Evolutionary conservation across 1,140 invertebrate species (phyloP).

Genomic region (Drosophila orena): DNA sequence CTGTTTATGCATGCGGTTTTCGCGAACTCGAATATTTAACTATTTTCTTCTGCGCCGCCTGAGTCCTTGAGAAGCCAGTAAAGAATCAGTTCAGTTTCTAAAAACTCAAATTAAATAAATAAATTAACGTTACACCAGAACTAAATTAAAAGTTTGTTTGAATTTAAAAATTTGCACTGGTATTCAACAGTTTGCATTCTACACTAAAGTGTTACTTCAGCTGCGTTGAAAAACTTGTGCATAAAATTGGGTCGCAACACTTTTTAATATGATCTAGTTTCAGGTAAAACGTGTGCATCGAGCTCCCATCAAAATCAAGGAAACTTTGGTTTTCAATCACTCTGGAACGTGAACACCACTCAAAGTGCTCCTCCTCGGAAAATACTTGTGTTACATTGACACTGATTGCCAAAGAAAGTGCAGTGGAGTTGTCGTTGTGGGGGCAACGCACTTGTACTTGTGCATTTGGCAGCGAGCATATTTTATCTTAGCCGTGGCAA

Average conservation of each 20-base stretch:
- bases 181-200: no score
- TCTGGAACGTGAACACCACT: conserved; percentile 22
- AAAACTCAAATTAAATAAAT: neutral
- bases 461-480: conserved; percentile 42
- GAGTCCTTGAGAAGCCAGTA: conserved; percentile 20
- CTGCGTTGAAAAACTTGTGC: no score
- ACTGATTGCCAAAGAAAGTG: conserved; percentile 59
- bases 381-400: conserved; percentile 24
- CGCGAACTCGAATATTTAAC: conserved; percentile 36
- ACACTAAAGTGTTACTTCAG: no score
- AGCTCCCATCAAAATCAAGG: conserved; percentile 1
- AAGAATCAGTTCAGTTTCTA: neutral
- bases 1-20: conserved; percentile 54
- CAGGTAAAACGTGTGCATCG: conserved; percentile 12
- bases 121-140: neutral
- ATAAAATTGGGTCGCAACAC: no score
- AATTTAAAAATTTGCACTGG: no score
- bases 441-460: conserved; percentile 26
- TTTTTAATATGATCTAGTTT: conserved; percentile 17
- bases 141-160: no score
- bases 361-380: conserved; percentile 3
- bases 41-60: conserved; percentile 15
- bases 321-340: conserved; percentile 49
- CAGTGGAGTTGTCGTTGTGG: neutral
- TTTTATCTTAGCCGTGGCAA: conserved; percentile 78